phyloP scores from a whole-genome alignment of 1,140 invertebrate species.

The Drosophila kohkoa region DNA sequence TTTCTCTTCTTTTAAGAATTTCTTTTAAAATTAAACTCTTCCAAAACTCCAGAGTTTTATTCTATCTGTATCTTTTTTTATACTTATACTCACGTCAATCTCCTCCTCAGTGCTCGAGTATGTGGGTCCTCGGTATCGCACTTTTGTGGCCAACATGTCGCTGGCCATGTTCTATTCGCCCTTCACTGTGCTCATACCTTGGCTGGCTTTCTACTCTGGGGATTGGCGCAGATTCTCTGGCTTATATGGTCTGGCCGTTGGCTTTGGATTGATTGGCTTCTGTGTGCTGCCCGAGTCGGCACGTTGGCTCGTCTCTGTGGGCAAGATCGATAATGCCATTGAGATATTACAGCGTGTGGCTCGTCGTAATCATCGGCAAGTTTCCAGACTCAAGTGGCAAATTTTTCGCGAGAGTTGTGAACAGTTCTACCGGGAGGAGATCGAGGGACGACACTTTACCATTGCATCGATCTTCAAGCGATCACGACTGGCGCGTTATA shows the following conservation, averaged over 20 bases:
- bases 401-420: constrained; percentile 86
- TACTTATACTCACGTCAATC: no score
- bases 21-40: neutral
- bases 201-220: constrained; percentile 90
- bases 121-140: constrained; percentile 93
- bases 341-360: constrained; percentile 91
- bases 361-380: constrained; percentile 89
- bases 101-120: constrained; percentile 91
- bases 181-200: constrained; percentile 90
- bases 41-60: neutral
- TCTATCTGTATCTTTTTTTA: no score
- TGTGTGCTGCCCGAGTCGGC: constrained; percentile 93
- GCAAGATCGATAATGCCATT: constrained; percentile 91
- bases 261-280: constrained; percentile 88
- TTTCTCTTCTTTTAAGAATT: neutral
- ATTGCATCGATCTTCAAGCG: constrained; percentile 91
- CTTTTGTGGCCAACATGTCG: constrained; percentile 94
- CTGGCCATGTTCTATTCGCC: constrained; percentile 94
- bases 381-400: constrained; percentile 89
- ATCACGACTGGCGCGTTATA: constrained; percentile 89
- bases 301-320: constrained; percentile 93
- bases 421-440: constrained; percentile 88
- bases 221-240: constrained; percentile 90
- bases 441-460: constrained; percentile 89
- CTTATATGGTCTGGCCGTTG: constrained; percentile 89